Evolutionary conservation across 2,888 invertebrate species (phyloP).

Genomic region (Leptogaster cylindrica): DNA sequence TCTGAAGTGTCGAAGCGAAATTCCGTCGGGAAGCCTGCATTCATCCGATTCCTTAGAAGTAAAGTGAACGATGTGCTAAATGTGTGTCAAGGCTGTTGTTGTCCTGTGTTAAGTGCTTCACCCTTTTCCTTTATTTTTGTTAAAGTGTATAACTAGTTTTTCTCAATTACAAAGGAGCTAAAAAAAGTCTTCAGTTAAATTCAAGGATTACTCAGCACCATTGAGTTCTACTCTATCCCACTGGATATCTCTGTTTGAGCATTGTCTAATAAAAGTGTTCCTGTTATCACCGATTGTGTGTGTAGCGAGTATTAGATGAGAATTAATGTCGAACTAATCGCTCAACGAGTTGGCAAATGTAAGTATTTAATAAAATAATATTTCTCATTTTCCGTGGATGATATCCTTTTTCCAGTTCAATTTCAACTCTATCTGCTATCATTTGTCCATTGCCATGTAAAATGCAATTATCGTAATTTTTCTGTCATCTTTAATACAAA

Average conservation of each 20-base stretch:
- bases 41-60: background rate
- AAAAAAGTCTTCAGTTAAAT: conserved; percentile 3
- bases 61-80: conserved; percentile 28
- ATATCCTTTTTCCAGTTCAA: too few species aligned
- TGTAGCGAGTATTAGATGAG: background rate
- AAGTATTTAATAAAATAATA: too few species aligned
- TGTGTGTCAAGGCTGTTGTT: conserved; percentile 36
- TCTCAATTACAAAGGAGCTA: conserved; percentile 10
- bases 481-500: too few species aligned
- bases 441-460: too few species aligned
- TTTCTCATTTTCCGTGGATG: too few species aligned
- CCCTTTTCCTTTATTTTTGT: too few species aligned
- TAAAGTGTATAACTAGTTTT: conserved; percentile 32
- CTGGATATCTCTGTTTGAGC: conserved; percentile 9
- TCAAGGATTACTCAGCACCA: conserved; percentile 34
- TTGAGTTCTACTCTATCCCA: background rate
- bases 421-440: too few species aligned
- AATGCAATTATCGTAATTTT: too few species aligned
- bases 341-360: too few species aligned
- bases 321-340: too few species aligned
- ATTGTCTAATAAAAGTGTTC: conserved; percentile 5
- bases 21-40: conserved; percentile 14
- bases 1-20: too few species aligned
- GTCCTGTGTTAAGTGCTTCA: conserved; percentile 34
- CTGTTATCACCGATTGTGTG: conserved; percentile 10